Conservation (phyloP, 2,113 vertebrate genomes). For the Cariama cristata region DNA sequence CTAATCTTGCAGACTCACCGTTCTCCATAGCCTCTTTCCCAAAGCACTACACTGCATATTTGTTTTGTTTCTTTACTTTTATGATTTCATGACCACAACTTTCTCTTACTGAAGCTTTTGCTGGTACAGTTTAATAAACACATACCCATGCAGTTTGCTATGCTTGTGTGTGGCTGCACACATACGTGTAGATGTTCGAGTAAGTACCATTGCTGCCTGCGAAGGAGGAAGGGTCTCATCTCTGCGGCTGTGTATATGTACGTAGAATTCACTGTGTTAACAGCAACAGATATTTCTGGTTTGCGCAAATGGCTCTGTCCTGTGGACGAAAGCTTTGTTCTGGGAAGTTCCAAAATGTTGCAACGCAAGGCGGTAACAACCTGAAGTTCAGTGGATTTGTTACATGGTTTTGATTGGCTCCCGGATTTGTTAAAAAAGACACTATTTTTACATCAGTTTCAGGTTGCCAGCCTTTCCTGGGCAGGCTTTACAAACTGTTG, state of each 20-base stretch:
- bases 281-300: neutral
- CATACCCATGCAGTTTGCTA: neutral
- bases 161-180: neutral
- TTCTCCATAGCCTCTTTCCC: neutral
- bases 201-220: neutral
- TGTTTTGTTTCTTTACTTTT: neutral
- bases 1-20: neutral
- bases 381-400: neutral
- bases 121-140: neutral
- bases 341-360: neutral
- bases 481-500: neutral
- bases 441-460: slow-evolving; percentile 39
- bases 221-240: neutral
- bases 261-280: neutral
- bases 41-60: neutral
- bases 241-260: too few relatives aligned
- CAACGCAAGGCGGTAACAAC: rapidly evolving
- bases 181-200: rapidly evolving
- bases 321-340: neutral
- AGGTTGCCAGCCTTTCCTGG: slow-evolving; percentile 25
- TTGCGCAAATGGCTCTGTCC: neutral
- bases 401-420: neutral
- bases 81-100: neutral
- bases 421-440: neutral
- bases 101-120: neutral